Base-by-base conservation (phyloP, 30 jellyfish, hydroid and myxozoan species). In the Aurelia coerulea region DNA sequence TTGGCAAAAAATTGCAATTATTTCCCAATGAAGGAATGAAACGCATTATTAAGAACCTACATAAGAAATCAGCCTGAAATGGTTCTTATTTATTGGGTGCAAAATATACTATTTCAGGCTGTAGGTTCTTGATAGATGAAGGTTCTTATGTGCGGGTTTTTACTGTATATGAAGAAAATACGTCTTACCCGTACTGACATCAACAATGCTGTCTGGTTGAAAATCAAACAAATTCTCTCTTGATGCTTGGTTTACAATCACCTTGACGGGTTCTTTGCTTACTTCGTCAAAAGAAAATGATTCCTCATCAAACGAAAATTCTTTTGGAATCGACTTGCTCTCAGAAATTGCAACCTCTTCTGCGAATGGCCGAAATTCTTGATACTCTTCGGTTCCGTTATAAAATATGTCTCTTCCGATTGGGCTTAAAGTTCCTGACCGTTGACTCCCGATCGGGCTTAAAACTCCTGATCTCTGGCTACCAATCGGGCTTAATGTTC, bases 181-280 rank as follows among this genome's bases (percentile, higher is more conserved):
- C 8, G 1, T 46, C 53, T 35, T 62, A 84, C 93, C 93, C 18
- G 93, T 73, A 80, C 88, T 84, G 1, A 84, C 93, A 73, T 84
- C 93, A 63, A 84, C 88, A 46, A 84, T 84, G 29, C 88, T 73
- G 65, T 84, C 93, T 0, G 93, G 93, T 63, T 73, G 83, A 59
- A 84, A 84, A 73, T 73, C 88, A 87, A 87, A 84, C 59, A 84
- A 37, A 59, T 81, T 70, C 35, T 81, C 84, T 68, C 51, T 69
- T 5, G 84, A 81, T 6, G 76, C 56, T 23, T 56, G 56, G 14
- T 56, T 81, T 37, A 59, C 69, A 65, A 81, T 31, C 32, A 69
- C 68, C 7, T 53, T 68, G 8, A 35, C 59, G 34, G 83, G 73
- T 54, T 68, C 73, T 18, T 19, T 10, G 52, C 51, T 42, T 4